Conservation (phyloP, 2,797 vertebrate genomes). For the Lycodopsis pacificus region DNA sequence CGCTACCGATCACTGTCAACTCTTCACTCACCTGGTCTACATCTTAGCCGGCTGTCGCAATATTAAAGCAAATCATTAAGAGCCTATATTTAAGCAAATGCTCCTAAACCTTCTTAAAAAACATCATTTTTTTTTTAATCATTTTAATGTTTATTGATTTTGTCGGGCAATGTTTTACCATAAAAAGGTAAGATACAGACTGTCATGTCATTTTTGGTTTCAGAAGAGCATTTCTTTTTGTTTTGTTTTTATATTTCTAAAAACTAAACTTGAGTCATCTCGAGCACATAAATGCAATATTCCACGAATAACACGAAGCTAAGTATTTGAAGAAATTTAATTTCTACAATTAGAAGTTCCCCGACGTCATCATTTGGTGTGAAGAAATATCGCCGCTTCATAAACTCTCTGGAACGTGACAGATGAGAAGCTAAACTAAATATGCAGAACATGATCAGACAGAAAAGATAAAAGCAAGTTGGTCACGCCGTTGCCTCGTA, state of each 20-base stretch:
- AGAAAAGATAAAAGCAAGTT: conserved; percentile 48
- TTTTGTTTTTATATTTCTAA: not conserved
- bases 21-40: not conserved
- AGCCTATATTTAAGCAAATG: too few species aligned
- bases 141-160: too few species aligned
- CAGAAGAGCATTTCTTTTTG: not conserved
- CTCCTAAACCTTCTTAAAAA: too few species aligned
- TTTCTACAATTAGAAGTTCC: not conserved
- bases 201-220: not conserved
- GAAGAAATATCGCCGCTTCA: conserved; percentile 7
- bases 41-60: too few species aligned
- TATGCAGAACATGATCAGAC: conserved; percentile 43
- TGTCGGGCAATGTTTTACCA: too few species aligned
- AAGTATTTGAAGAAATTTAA: not conserved
- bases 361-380: not conserved
- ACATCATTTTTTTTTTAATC: too few species aligned
- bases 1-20: not conserved
- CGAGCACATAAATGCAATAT: not conserved
- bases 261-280: not conserved
- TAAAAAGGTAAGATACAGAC: too few species aligned
- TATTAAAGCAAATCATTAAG: not conserved
- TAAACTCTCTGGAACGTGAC: conserved; percentile 1
- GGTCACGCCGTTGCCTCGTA: conserved; percentile 32
- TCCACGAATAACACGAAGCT: not conserved
- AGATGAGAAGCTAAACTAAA: conserved; percentile 37